These are phyloP conservation scores for Xenops minutus DNA, from an alignment of 2,797 vertebrate genomes.

Conservation along the genomic window DNA sequence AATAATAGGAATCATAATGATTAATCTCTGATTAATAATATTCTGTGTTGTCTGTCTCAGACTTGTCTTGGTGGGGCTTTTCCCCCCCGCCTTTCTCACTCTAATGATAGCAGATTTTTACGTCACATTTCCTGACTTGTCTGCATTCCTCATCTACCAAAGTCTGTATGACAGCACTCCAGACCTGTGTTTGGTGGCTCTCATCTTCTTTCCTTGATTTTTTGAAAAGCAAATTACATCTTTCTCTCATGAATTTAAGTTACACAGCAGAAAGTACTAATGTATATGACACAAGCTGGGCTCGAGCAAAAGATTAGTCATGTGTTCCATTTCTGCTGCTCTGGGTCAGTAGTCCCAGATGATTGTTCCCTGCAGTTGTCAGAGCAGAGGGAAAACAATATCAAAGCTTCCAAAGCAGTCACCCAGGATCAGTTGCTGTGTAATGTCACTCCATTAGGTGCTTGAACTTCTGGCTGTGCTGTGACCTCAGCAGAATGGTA, in stretches of 20 bases:
- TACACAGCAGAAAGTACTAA: not conserved
- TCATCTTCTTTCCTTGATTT: not conserved
- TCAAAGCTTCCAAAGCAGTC: not conserved
- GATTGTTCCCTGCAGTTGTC: not conserved
- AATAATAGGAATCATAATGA: not conserved
- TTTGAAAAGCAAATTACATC: not conserved
- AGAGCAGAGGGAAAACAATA: not conserved
- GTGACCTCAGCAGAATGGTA: slow-evolving; percentile 41
- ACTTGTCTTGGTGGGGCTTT: not conserved
- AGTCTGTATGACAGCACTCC: not conserved
- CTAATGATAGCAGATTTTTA: not conserved
- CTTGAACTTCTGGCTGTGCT: slow-evolving; percentile 5
- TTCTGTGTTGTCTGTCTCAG: not conserved
- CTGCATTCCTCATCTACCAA: not conserved
- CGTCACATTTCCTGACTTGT: not conserved
- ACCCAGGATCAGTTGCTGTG: not conserved
- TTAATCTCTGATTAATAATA: not conserved
- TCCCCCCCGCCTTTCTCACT: not conserved
- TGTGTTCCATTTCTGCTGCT: not conserved
- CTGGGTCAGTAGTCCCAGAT: not conserved
- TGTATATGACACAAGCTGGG: not conserved
- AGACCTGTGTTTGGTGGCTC: not conserved
- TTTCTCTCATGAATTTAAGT: not conserved
- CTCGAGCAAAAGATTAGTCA: not conserved
- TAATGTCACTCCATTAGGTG: not conserved